phyloP scores from a whole-genome alignment of 2,113 vertebrate species.

The Ptilonorhynchus violaceus region DNA sequence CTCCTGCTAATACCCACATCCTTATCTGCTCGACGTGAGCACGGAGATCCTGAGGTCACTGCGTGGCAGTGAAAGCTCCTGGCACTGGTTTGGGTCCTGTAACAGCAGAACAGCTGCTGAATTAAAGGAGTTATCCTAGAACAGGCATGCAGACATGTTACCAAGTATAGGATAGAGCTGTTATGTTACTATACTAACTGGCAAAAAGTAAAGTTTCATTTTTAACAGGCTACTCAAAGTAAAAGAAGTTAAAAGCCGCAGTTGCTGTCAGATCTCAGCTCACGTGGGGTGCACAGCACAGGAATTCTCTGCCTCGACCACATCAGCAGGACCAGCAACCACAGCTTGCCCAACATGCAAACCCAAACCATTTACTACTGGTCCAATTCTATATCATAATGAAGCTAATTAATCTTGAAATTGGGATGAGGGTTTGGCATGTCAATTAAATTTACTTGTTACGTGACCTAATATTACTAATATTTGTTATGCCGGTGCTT shows the following conservation, averaged over 20 bases:
- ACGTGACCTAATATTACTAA: not conserved
- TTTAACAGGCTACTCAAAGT: not conserved
- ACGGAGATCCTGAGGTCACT: not conserved
- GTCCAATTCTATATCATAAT: not conserved
- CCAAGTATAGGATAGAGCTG: not conserved
- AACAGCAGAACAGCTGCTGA: not conserved
- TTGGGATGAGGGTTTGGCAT: not conserved
- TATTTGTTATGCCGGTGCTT: not conserved
- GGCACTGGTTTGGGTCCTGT: not conserved
- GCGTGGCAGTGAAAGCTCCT: not conserved
- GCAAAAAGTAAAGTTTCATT: not conserved
- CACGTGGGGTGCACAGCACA: not conserved
- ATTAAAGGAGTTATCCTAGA: not conserved
- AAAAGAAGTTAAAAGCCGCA: not conserved
- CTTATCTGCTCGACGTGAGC: not conserved
- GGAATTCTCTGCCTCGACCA: not conserved
- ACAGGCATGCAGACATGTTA: accelerated
- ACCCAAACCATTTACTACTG: not conserved
- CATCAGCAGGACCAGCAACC: not conserved
- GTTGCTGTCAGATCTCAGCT: not conserved
- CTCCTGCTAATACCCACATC: not conserved
- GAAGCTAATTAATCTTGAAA: not conserved
- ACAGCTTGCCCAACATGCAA: not conserved
- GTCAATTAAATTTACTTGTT: not conserved
- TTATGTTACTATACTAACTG: not conserved